Base-by-base conservation (phyloP, 2,888 invertebrate species). In the Volucella bombylans region DNA sequence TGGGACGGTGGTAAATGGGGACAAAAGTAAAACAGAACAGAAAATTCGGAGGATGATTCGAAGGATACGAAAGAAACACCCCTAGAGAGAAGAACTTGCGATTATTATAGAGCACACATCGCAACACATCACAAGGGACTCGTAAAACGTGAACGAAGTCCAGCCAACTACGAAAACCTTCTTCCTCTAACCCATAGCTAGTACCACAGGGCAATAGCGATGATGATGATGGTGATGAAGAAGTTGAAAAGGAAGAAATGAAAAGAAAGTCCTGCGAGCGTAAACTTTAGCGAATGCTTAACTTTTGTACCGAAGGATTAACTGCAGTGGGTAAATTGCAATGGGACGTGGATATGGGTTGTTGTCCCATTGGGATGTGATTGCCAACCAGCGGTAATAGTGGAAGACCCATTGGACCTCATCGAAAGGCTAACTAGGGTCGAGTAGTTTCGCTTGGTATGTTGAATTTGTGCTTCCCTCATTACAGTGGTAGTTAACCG, bases 81-180 rank as follows among this genome's bases (percentile, higher is more conserved):
- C 78, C 71, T 71, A 54, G 49, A 54, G 81, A 64, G 62, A 85
- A 85, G 81, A 85, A 80, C 81, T 85, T 85, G 85, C 81, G 81
- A 85, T 85, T 85, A 85, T 85, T 85, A 85, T 67, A 31, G 31
- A 31, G 31, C 31, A 31, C 31, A 31, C 31, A 31, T 31, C 31
- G 62, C 72, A 81, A 85, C 81, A 85, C 72, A 85, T 85, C 85
- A 85, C 85, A 15, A 45, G 85, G 85, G 85, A 85, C 81, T 85
- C 85, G 85, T 85, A 85, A 85, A 85, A 85, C 85, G 85, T 81
- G 80, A 85, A 77, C 81, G 85, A 85, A 81, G 65, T 72, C 85
- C 76, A 81, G 72, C 72, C 80, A 59, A 59, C 74, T 76, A 57
- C 68, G 50, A 38, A 59, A 31, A 57, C 47, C 31, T 31, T 31